phyloP scores from a whole-genome alignment of 2,888 invertebrate genomes.

The Xestoiulus laeticollis region DNA sequence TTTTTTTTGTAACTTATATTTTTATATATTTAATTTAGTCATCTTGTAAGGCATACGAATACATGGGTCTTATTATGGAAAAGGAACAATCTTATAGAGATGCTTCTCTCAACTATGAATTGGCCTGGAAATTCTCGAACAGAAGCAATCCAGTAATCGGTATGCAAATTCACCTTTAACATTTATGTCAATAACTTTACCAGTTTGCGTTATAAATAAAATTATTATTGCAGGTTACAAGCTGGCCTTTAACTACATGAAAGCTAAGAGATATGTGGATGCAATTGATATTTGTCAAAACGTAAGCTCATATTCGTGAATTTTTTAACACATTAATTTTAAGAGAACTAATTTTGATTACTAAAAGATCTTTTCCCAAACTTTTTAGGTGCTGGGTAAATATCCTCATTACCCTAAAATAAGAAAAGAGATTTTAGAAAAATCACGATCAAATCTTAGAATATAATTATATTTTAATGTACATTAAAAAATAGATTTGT shows the following conservation, averaged over 20 bases:
- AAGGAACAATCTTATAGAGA: constrained; percentile 90
- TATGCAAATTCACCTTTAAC: constrained; percentile 58
- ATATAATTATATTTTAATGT: constrained; percentile 59
- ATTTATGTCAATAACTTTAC: background rate
- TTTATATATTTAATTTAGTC: constrained; percentile 68
- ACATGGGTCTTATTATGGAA: constrained; percentile 84
- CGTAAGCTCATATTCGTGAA: constrained; percentile 59
- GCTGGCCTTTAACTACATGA: constrained; percentile 89
- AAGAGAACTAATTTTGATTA: constrained; percentile 47
- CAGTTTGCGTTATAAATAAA: background rate
- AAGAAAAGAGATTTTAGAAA: constrained; percentile 91
- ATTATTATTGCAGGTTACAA: constrained; percentile 75
- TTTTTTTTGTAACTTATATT: too few relatives aligned
- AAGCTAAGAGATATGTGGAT: constrained; percentile 86
- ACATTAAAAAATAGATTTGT: too few relatives aligned
- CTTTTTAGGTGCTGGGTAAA: constrained; percentile 45
- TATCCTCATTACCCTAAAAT: constrained; percentile 78
- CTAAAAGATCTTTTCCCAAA: constrained; percentile 17
- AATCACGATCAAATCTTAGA: constrained; percentile 68
- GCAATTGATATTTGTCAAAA: constrained; percentile 89
- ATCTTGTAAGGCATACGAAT: constrained; percentile 90
- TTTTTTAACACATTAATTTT: too few relatives aligned
- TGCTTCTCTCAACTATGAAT: constrained; percentile 82
- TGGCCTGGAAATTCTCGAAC: constrained; percentile 86
- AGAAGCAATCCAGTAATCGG: constrained; percentile 83